Base-by-base conservation (phyloP, 2,113 vertebrate genomes). In the Xyrauchen texanus region DNA sequence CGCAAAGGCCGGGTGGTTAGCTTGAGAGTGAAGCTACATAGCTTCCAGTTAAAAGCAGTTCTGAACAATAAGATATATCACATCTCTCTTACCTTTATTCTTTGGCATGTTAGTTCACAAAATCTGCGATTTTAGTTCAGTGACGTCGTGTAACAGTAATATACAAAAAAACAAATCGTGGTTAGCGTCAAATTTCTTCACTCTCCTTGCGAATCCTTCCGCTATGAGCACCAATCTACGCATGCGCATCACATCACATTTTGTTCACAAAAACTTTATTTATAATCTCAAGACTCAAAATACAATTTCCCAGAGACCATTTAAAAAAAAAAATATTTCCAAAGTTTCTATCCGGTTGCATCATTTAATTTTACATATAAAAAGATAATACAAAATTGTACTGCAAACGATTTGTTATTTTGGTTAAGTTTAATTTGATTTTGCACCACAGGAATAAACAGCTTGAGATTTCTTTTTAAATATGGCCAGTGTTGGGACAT, bases 1-100 rank as follows among this genome's bases (percentile, higher is more conserved):
- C 21, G 21, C 21, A 34, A 34, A 1, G 21, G 21, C 21, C 21
- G 21, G 21, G 21, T 34, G 21, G 21, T 34, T 34, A 34, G 21
- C 21, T 34, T 34, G 21, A 34, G n/a, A n/a, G 21, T 34, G 21
- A 34, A 34, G 3, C 21, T 34, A 34, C 21, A 34, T 34, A 34
- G 21, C 21, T 1, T 34, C 21, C 21, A 34, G 3, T 34, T 34
- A 34, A 34, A 34, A 34, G 21, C 21, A 1, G 21, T 34, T 34
- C 21, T 34, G 21, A 34, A 34, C 21, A 34, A 34, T 34, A 12
- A 62, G 13, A 4, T 1, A 5, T 7, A 4, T 4, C 15, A 4
- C 11, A 5, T 70, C 46, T 49, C 8, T 6, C 61, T 77, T 81
- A 85, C 86, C 86, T 85, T 87, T 87, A 83, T 87, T 87, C 74